Percentiles rank a stretch among this genome's conserved stretches.
These are phyloP conservation scores for Cosmia pyralina DNA, from an alignment of 2,888 invertebrate genomes.

Conservation along the genomic window DNA sequence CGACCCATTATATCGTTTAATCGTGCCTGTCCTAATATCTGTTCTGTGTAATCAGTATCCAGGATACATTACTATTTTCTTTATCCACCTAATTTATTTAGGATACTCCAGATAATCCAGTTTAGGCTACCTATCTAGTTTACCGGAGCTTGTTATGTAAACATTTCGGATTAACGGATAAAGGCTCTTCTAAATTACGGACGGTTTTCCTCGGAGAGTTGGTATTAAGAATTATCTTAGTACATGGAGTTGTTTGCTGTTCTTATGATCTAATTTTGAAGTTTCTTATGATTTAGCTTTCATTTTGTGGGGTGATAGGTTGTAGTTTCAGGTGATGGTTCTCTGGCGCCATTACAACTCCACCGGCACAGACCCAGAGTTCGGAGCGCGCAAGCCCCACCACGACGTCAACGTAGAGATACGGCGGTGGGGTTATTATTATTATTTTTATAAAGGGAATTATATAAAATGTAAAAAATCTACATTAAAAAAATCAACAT, in stretches of 20 bases:
- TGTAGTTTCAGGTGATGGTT: no score
- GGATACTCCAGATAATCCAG: slow-evolving; percentile 13
- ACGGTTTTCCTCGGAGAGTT: background rate
- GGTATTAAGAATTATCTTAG: slow-evolving; percentile 21
- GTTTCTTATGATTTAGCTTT: background rate
- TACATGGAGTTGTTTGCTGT: slow-evolving; percentile 11
- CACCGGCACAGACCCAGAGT: no score
- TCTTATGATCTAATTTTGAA: slow-evolving; percentile 19
- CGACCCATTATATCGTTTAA: no score
- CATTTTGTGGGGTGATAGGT: no score
- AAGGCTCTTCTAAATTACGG: slow-evolving; percentile 19
- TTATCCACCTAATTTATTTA: slow-evolving; percentile 18
- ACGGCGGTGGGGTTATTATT: no score
- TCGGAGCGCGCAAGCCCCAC: no score
- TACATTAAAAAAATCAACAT: no score
- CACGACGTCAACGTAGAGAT: no score
- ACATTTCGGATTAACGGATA: slow-evolving; percentile 35
- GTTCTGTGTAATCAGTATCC: background rate
- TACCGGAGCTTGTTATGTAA: slow-evolving; percentile 37
- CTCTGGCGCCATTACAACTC: no score
- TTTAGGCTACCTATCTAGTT: slow-evolving; percentile 25
- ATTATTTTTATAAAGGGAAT: no score
- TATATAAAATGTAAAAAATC: no score
- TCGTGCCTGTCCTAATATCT: background rate
- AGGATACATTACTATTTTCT: slow-evolving; percentile 5